phyloP scores from a whole-genome alignment of 2,113 vertebrate species.

The Pluvialis apricaria region DNA sequence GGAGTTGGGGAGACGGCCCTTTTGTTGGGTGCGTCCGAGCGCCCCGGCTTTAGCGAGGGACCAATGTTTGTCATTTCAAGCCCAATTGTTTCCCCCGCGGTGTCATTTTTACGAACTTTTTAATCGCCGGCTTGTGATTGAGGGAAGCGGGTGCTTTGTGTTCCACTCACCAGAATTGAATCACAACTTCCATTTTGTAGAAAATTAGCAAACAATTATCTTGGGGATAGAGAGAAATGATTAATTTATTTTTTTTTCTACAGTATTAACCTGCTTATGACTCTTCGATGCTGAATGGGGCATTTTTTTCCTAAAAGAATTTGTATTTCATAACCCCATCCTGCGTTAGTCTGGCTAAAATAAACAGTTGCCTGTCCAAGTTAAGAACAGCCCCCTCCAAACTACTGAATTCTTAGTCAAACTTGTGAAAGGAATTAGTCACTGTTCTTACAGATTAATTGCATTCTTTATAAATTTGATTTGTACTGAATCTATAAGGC shows the following conservation, averaged over 20 bases:
- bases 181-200: conserved; percentile 26
- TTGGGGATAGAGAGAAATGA: background rate
- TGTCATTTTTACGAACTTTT: conserved; percentile 50
- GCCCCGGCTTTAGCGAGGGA: background rate
- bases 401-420: background rate
- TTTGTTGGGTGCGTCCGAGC: background rate
- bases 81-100: conserved; percentile 21
- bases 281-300: background rate
- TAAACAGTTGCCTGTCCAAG: background rate
- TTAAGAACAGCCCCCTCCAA: background rate
- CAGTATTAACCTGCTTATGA: background rate
- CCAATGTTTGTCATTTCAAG: background rate
- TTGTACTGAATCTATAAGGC: background rate
- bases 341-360: background rate
- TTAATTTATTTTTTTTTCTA: background rate
- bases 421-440: background rate
- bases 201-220: background rate
- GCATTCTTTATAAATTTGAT: conserved; percentile 27
- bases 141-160: background rate
- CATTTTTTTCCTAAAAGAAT: background rate
- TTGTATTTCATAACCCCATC: background rate
- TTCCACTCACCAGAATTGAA: background rate
- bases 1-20: background rate
- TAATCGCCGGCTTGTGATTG: conserved; percentile 6
- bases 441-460: background rate